phyloP scores from a whole-genome alignment of 1,140 invertebrate genomes.

The Monomorium pharaonis region DNA sequence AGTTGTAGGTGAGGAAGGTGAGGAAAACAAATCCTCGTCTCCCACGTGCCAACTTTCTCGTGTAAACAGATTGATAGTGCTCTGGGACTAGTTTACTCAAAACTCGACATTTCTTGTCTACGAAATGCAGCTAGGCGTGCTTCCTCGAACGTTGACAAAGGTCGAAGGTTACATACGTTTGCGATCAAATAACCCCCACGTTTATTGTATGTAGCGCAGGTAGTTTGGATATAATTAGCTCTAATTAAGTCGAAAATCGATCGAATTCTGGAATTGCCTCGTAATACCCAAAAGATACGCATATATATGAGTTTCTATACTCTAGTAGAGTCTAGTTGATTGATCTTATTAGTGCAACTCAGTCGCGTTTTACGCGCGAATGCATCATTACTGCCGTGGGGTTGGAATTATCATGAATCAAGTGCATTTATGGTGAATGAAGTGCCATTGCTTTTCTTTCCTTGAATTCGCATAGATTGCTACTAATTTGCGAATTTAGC shows the following conservation, averaged over 20 bases:
- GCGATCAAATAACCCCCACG: background rate
- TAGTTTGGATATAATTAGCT: conserved; percentile 54
- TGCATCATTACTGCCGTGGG: background rate
- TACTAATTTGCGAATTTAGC: background rate
- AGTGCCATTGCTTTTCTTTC: background rate
- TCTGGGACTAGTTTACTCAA: background rate
- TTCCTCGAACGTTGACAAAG: conserved; percentile 31
- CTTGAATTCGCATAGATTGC: background rate
- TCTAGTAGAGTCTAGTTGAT: background rate
- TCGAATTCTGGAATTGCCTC: background rate
- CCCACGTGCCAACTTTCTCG: background rate
- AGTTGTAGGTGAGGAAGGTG: too few species aligned
- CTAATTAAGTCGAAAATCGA: conserved; percentile 53
- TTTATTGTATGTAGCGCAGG: background rate
- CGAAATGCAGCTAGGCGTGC: background rate
- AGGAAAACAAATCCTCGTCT: background rate
- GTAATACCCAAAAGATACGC: background rate
- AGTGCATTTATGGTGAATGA: background rate
- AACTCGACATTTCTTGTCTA: conserved; percentile 8
- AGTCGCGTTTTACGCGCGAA: background rate
- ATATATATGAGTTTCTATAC: background rate
- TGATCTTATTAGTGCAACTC: conserved; percentile 35
- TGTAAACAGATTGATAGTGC: background rate
- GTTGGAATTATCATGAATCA: background rate
- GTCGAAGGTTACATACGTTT: conserved; percentile 31